Conservation (phyloP, 2,797 vertebrate species). For the Molossus alvarezi region DNA sequence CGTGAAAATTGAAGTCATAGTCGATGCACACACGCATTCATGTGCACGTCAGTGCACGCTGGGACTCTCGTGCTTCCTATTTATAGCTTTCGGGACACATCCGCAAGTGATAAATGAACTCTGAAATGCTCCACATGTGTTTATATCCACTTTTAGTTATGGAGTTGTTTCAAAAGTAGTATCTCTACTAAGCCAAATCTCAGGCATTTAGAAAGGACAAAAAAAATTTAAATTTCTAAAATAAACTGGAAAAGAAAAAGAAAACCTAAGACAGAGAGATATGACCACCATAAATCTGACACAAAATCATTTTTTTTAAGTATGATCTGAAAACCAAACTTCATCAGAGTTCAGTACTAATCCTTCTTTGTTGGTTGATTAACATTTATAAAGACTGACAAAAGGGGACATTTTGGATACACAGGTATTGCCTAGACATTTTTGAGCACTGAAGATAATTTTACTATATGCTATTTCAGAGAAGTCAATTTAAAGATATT, state of each 20-base stretch:
- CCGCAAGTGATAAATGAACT: conserved; percentile 81
- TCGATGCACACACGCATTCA: neutral
- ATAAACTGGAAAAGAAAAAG: conserved; percentile 52
- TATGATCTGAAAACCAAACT: neutral
- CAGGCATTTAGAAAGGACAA: conserved; percentile 82
- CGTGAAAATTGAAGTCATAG: conserved; percentile 34
- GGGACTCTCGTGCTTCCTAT: neutral
- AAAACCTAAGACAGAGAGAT: conserved; percentile 22
- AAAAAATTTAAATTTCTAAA: conserved; percentile 67
- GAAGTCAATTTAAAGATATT: neutral
- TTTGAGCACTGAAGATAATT: conserved; percentile 13
- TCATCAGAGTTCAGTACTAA: neutral
- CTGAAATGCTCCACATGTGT: conserved; percentile 85
- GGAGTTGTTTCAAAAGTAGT: conserved; percentile 74
- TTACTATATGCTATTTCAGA: conserved; percentile 35
- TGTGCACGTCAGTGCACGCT: neutral
- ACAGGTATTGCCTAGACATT: neutral
- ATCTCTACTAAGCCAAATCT: conserved; percentile 79
- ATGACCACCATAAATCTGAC: conserved; percentile 19
- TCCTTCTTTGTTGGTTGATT: neutral
- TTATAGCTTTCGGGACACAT: conserved; percentile 76
- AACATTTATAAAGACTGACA: conserved; percentile 14
- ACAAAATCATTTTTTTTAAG: conserved; percentile 32
- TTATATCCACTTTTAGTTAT: conserved; percentile 81
- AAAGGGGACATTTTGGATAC: neutral